Evolutionary conservation across 2,888 invertebrate genomes (phyloP), one percentile per base, ranked within the genome.

Genomic region (Mythimna lalbum): DNA sequence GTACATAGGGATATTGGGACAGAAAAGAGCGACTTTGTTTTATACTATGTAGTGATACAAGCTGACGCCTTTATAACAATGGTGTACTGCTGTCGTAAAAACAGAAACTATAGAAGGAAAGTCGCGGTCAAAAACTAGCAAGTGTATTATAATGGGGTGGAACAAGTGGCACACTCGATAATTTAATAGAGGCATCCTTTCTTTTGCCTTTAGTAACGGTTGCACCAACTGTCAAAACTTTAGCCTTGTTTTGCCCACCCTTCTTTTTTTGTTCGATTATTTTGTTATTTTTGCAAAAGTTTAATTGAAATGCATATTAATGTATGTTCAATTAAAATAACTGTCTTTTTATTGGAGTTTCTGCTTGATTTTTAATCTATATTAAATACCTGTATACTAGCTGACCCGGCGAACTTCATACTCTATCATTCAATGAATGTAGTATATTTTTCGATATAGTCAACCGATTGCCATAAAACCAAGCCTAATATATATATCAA

Each of bases 141-240:
- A 56, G 19, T 17, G 17, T 33, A 60, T 49, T 36, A 43, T 21
- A 43, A 65, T 64, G 12, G 63, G 57, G 67, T 77, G 76, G 75
- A 64, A 74, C 59, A 76, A 53, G 69, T 79, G 76, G 67, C 65
- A 61, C 72, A 70, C 76, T 75, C 69, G 74, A 49, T 73, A 80
- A 63, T 63, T 80, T 74, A 63, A 57, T 64, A 76, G 71, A 71
- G 67, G 69, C 73, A 87, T 85, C 81, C 84, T 57, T 60, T 50
- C 56, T 52, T 43, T 79, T 63, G 19, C 27, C 9, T 43, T 73
- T 19, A 3, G 59, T 75, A 86, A 88, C 89, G 83, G 87, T 86
- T 83, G 76, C 73, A 69, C 78, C 85, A 89, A 89, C 90, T 83
- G 89, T 83, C 83, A 77, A 78, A 84, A 79, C 73, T 60, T 71